Evolutionary conservation across 64 coral and sea anemone genomes (phyloP), one percentile per base, ranked within the genome.

Genomic region (Exaiptasia diaphana): DNA sequence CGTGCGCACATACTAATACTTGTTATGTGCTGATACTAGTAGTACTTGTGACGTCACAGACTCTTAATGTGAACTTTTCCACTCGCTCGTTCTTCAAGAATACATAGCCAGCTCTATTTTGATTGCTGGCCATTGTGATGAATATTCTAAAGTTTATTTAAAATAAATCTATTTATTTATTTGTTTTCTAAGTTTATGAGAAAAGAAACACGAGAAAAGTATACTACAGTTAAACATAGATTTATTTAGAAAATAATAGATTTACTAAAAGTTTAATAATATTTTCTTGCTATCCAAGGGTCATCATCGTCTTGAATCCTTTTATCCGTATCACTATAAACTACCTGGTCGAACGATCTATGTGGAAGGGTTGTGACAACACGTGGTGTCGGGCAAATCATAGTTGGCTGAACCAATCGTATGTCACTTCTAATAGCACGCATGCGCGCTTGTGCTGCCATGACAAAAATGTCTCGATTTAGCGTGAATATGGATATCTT

Each of bases 401-500:
- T 85, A 3, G 82, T 85, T 20, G 82, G 82, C 28, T 85, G 68
- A 1, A 85, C 65, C 24, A 85, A 48, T 17, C 52, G 68, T 22
- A 85, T 73, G 68, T 85, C 40, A 11, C 62, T 40, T 13, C 82
- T 61, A 38, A n/a, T 85, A 3, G 82, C 40, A 18, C 63, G 67
- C 23, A 73, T 26, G 28, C 56, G 29, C 0, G 35, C 82, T 2
- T 85, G 67, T 11, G 82, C 79, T 4, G 79, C 82, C 82, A 85
- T 85, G 12, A 85, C 82, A 50, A 85, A 71, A 38, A 85, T 85
- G 49, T 85, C 82, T 20, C 67, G 42, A 48, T 74, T 85, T 29
- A 39, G 48, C 9, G 67, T 71, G 74, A 85, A 85, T 0, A 71
- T 73, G 15, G 67, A 72, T 35, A 85, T 74, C 25, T 71, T 70